phyloP scores from a whole-genome alignment of 2,797 vertebrate genomes.

The Thamnophis elegans region DNA sequence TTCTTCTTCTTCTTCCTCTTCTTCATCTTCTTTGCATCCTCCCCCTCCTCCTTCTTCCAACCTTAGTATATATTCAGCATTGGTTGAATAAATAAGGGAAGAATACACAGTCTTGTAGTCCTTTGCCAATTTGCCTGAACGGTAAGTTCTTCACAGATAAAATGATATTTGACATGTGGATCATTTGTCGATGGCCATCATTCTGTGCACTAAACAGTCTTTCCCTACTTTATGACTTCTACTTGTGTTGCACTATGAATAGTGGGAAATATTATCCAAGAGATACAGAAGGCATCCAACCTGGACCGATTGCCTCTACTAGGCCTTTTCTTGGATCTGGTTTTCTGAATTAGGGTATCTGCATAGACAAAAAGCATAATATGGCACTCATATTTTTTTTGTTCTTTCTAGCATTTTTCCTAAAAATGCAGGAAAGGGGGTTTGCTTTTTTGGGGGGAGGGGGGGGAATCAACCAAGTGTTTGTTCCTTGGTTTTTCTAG shows the following conservation, averaged over 20 bases:
- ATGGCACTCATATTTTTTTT: not conserved
- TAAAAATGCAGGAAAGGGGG: not conserved
- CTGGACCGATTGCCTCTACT: not conserved
- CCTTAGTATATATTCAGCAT: not conserved
- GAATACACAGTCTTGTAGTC: not conserved
- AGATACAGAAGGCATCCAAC: not conserved
- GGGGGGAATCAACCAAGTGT: not conserved
- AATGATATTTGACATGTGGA: not conserved
- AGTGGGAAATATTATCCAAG: not conserved
- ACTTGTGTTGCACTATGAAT: not conserved
- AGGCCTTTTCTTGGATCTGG: not conserved
- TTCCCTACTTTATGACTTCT: not conserved
- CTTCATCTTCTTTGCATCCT: no score
- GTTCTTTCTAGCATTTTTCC: not conserved
- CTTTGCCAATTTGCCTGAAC: no score
- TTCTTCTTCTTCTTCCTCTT: not conserved
- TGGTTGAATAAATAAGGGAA: not conserved
- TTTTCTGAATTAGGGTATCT: not conserved
- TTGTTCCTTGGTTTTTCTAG: not conserved
- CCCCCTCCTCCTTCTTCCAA: not conserved
- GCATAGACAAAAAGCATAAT: not conserved
- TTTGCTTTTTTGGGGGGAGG: not conserved
- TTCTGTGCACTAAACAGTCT: not conserved
- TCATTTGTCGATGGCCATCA: not conserved
- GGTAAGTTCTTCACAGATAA: not conserved